Base-by-base conservation (phyloP, 2,797 vertebrate genomes). In the Myotis planiceps region DNA sequence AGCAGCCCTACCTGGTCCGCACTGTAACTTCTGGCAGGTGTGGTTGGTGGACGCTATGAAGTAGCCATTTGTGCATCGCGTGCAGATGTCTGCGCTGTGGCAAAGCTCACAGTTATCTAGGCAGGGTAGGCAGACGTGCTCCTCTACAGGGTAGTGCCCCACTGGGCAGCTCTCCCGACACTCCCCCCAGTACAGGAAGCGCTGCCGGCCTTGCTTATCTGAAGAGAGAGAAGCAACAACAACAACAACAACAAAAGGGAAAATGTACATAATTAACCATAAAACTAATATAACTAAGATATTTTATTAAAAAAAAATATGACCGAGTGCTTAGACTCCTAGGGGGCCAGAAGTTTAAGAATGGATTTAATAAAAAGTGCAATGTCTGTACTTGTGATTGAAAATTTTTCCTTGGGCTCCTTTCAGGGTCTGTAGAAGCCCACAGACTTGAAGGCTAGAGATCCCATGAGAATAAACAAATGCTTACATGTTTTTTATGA, bases 91-190 rank as follows among this genome's bases (percentile, higher is more conserved):
- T 19, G 92, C 80, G 2, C 97, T 96, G 2, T 97, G 94, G 78
- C 99, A 99, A n/a, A 98, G 72, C 23, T 98, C 91, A 58, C 99
- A 99, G 94, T 99, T 97, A 3, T 94, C 88, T 13, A 98, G 96
- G 89, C 99, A 99, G 2, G 98, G 92, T 18, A 98, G 92, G 80
- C 99, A 99, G 21, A 16, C 58, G 0, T 97, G 97, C 53, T 74
- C 88, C 0, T 58, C 12, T 0, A 98, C 98, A 85, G 98, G 98
- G 96, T 98, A 99, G 97, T 99, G 97, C 3, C 98, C 98, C n/a
- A 86, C 80, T 0, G 99, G 99, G 96, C 99, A 99, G 82, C 72
- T 97, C 9, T 99, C 98, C 69, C 97, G 98, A 97, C 99, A 99
- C 95, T 99, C 98, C 21, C 98, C 98, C 34, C 92, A 60, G 47